Conservation (phyloP, 1,140 invertebrate species). For the Aphelinus certus region DNA sequence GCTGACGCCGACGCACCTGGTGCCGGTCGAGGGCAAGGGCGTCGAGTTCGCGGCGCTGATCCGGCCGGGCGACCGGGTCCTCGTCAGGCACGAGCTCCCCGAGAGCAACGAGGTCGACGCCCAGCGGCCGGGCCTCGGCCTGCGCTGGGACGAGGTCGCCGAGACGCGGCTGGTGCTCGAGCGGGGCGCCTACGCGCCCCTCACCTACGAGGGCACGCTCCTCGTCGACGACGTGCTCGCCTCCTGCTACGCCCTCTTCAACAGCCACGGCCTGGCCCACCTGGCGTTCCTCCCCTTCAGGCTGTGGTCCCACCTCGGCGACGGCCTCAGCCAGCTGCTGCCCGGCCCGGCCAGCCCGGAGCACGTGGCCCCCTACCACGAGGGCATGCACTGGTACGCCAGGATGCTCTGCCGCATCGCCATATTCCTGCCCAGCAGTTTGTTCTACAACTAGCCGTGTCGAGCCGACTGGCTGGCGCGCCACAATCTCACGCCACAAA, state of each 20-base stretch:
- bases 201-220: constrained; percentile 87
- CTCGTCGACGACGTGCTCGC: constrained; percentile 90
- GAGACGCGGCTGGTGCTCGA: constrained; percentile 68
- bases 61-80: constrained; percentile 64
- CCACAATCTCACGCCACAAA: no score
- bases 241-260: constrained; percentile 93
- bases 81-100: constrained; percentile 64
- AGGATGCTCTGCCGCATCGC: constrained; percentile 78
- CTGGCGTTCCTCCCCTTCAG: constrained; percentile 83
- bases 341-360: not conserved
- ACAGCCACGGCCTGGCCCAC: constrained; percentile 87
- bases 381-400: constrained; percentile 89
- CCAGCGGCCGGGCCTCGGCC: constrained; percentile 53
- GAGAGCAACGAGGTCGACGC: constrained; percentile 60
- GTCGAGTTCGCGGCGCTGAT: constrained; percentile 72
- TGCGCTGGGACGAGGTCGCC: constrained; percentile 71
- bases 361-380: not conserved
- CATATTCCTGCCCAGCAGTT: constrained; percentile 72
- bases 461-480: no score
- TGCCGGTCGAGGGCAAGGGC: constrained; percentile 65
- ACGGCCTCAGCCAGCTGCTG: not conserved
- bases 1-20: constrained; percentile 86
- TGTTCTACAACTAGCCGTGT: constrained; percentile 46
- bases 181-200: constrained; percentile 87
- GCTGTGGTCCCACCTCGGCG: constrained; percentile 55